phyloP scores from a whole-genome alignment of 2,888 invertebrate species.

The Patella pellucida region DNA sequence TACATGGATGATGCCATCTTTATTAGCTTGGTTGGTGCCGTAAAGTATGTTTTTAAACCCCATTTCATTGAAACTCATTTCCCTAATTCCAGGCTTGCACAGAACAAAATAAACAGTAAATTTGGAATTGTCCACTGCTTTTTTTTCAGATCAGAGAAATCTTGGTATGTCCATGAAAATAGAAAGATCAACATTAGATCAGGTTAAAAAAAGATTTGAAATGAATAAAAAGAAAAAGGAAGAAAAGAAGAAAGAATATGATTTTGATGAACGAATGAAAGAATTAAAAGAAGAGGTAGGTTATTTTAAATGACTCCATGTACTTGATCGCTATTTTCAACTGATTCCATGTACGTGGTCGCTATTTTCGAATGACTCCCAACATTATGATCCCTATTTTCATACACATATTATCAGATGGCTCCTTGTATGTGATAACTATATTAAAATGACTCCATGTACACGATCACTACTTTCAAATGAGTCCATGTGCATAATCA shows the following conservation, averaged over 20 bases:
- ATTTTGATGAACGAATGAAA: slow-evolving; percentile 88
- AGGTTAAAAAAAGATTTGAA: slow-evolving; percentile 93
- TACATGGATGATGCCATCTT: too few species aligned
- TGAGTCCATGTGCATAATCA: too few species aligned
- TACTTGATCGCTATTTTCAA: neutral
- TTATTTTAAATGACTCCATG: neutral
- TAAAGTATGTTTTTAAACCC: neutral
- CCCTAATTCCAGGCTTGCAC: neutral
- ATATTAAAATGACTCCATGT: too few species aligned
- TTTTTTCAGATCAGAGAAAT: slow-evolving; percentile 86
- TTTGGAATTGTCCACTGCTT: slow-evolving; percentile 13
- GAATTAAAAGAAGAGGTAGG: slow-evolving; percentile 91
- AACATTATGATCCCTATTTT: too few species aligned
- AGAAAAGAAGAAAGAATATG: slow-evolving; percentile 96
- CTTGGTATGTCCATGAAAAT: slow-evolving; percentile 99
- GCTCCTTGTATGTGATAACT: too few species aligned
- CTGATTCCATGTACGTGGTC: neutral
- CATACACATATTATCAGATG: too few species aligned
- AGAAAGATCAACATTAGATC: slow-evolving; percentile 92
- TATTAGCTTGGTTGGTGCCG: neutral
- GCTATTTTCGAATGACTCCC: too few species aligned
- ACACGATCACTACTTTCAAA: too few species aligned
- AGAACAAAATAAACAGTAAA: neutral
- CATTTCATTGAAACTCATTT: neutral
- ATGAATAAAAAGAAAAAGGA: slow-evolving; percentile 93